Evolutionary conservation across 2,888 invertebrate genomes (phyloP).

Genomic region (Chloroclysta siterata): DNA sequence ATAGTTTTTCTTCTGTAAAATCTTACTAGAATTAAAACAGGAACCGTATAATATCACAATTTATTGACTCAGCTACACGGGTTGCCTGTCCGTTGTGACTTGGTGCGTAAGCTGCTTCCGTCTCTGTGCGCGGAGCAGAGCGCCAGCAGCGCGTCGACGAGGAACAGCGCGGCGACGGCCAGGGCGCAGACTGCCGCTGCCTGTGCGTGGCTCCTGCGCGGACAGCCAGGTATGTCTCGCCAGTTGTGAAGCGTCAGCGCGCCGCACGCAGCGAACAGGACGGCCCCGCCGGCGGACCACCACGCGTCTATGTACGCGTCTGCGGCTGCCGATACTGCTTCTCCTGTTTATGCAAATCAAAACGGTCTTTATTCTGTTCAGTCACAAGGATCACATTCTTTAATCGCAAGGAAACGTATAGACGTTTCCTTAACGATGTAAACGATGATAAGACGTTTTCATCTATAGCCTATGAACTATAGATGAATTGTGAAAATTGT

Average conservation of each 20-base stretch:
- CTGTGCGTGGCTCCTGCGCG: slow-evolving; percentile 58
- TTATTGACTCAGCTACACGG: slow-evolving; percentile 34
- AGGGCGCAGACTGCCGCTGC: slow-evolving; percentile 66
- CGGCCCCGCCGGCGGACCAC: slow-evolving; percentile 73
- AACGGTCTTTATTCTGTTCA: background rate
- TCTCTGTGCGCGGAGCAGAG: slow-evolving; percentile 67
- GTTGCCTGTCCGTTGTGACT: slow-evolving; percentile 47
- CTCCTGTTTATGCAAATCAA: slow-evolving; percentile 53
- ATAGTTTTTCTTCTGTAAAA: background rate
- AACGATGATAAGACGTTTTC: no score
- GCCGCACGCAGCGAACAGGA: slow-evolving; percentile 66
- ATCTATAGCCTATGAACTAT: no score
- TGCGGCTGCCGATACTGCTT: slow-evolving; percentile 71
- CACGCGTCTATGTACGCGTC: slow-evolving; percentile 77
- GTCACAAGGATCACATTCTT: background rate
- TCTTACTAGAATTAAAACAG: background rate
- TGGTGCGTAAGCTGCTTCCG: slow-evolving; percentile 56
- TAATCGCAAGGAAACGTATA: no score
- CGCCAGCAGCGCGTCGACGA: slow-evolving; percentile 65
- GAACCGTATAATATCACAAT: slow-evolving; percentile 14
- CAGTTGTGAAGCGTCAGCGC: slow-evolving; percentile 65
- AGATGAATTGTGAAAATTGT: no score
- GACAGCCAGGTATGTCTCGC: slow-evolving; percentile 60
- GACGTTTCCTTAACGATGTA: no score
- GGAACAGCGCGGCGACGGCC: slow-evolving; percentile 60